Percentiles rank a stretch among this genome's conserved stretches.
phyloP scores from a whole-genome alignment of 2,113 vertebrate species.

The Pica pica region DNA sequence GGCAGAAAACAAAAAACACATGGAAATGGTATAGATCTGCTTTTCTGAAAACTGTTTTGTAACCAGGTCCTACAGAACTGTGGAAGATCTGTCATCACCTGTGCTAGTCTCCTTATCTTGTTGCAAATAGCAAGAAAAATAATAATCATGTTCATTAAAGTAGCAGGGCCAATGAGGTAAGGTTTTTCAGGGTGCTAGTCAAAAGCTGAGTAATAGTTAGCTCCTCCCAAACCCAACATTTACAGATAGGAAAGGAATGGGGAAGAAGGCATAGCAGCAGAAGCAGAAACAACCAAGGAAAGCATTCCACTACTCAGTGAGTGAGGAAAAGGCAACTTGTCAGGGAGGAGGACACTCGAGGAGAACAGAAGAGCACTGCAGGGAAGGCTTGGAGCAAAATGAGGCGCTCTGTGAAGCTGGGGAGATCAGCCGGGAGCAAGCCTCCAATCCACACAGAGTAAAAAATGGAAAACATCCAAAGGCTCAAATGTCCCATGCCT shows the following conservation, averaged over 20 bases:
- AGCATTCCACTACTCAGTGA: background rate
- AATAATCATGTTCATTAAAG: background rate
- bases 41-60: background rate
- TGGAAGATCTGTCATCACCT: background rate
- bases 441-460: background rate
- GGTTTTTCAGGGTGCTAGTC: background rate
- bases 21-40: background rate
- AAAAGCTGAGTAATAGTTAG: background rate
- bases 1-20: too few species aligned
- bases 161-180: background rate
- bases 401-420: background rate
- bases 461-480: background rate
- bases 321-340: background rate
- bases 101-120: background rate
- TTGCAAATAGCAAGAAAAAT: background rate
- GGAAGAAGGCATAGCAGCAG: background rate
- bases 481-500: background rate
- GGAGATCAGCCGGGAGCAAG: background rate
- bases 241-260: background rate
- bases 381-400: background rate
- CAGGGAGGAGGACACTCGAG: background rate
- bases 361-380: fast-evolving
- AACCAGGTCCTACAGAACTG: background rate
- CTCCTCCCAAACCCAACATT: background rate
- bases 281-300: background rate